Base-by-base conservation (phyloP, 2,113 vertebrate genomes). In the Atractosteus spatula region DNA sequence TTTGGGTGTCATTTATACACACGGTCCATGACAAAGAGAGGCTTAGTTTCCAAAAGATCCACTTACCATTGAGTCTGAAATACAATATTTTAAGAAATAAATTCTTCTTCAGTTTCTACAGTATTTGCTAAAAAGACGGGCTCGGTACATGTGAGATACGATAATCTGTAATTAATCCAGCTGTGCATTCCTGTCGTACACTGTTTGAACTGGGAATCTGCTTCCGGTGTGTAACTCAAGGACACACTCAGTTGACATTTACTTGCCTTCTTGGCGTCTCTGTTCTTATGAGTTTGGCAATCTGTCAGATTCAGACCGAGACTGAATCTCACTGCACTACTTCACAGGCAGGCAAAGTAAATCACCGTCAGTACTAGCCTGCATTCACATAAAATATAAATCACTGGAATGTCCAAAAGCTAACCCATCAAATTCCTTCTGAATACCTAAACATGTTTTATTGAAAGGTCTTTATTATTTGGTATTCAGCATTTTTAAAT, bases 241-340 rank as follows among this genome's bases (percentile, higher is more conserved):
- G 68, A 76, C 8, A 70, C 62, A 59, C 56, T 64, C 57, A 0
- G 51, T 70, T 71, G 68, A 73, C 72, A 65, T 41, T 65, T 65
- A 65, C 29, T 65, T 59, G 57, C 57, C 57, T 59, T 59, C 14
- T 13, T n/a, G 57, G 57, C 57, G n/a, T 7, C 57, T 59, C 57
- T 16, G 13, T 16, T 59, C 14, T 59, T 55, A 55, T 13, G 8
- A 47, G 7, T 17, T 63, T 81, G 76, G 73, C 74, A 65, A 78
- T 70, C 75, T 75, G 80, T 81, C 76, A 81, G 71, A 55, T 76
- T 55, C 55, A 55, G 13, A 55, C 55, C 55, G 8, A 13, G 55
- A 55, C 55, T 55, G 55, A 55, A 29, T 3, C 55, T 55, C 8
- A 55, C 55, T 55, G 55, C 13, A 13, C 13, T 8, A 11, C 55